Evolutionary conservation across 2,113 vertebrate species (phyloP).

Genomic region (Sula dactylatra): DNA sequence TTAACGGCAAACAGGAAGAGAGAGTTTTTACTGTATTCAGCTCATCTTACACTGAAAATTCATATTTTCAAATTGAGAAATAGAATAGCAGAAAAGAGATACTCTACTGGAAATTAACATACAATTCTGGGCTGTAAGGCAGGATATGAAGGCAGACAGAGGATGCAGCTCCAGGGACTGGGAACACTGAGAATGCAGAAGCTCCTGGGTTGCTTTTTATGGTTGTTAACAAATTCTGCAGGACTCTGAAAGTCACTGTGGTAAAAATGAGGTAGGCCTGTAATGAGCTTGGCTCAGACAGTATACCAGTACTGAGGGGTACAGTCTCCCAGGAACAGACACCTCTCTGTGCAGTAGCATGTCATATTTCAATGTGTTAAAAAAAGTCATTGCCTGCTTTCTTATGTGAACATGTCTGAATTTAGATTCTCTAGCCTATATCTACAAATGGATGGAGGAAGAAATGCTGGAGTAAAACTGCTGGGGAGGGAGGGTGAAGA

Average conservation of each 20-base stretch:
- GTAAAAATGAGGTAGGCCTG: neutral
- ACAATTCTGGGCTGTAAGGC: neutral
- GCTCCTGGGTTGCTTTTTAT: neutral
- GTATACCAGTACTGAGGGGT: neutral
- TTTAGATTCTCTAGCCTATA: neutral
- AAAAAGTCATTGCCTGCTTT: neutral
- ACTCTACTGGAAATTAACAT: neutral
- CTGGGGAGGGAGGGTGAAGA: neutral
- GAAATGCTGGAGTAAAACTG: constrained; percentile 6
- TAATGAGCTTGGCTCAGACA: neutral
- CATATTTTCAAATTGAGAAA: neutral
- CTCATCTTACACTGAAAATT: neutral
- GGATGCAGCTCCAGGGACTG: neutral
- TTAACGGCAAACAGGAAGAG: neutral
- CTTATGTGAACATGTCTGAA: neutral
- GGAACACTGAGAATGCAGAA: neutral
- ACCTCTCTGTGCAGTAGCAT: neutral
- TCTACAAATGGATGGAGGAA: neutral
- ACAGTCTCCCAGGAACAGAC: constrained; percentile 15
- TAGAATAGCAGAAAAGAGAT: neutral
- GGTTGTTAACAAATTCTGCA: neutral
- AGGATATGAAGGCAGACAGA: neutral
- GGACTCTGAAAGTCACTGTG: neutral
- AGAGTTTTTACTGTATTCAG: neutral
- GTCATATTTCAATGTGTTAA: constrained; percentile 4